A percentile compares a stretch with the other conserved stretches of the same genome.
Conservation (phyloP, 92 coral and sea anemone species). For the Palythoa heliodiscus region DNA sequence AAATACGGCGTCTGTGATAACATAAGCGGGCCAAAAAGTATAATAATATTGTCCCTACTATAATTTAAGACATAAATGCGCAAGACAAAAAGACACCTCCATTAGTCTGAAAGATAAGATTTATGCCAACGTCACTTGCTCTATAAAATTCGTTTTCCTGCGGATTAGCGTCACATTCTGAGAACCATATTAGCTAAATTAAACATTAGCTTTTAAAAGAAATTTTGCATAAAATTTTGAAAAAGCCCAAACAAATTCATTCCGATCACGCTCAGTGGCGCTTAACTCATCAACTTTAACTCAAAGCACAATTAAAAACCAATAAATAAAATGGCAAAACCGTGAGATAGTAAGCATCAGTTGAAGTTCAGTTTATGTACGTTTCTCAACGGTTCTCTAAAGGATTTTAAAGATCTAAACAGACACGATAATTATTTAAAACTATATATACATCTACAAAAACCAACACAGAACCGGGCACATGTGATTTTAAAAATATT, state of each 20-base stretch:
- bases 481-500: background rate
- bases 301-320: background rate
- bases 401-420: background rate
- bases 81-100: no score
- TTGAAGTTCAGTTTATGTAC: background rate
- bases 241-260: background rate
- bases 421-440: background rate
- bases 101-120: no score
- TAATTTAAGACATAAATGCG: no score
- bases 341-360: background rate
- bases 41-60: no score
- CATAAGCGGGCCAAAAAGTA: no score
- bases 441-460: background rate
- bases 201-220: background rate
- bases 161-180: background rate
- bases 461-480: background rate
- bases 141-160: no score
- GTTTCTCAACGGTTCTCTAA: background rate
- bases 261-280: background rate
- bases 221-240: background rate
- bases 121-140: no score
- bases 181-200: background rate
- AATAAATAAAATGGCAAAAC: background rate
- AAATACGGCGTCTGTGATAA: no score
- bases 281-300: background rate